Conservation (phyloP, 2,113 vertebrate species). For the Saimiri boliviensis region DNA sequence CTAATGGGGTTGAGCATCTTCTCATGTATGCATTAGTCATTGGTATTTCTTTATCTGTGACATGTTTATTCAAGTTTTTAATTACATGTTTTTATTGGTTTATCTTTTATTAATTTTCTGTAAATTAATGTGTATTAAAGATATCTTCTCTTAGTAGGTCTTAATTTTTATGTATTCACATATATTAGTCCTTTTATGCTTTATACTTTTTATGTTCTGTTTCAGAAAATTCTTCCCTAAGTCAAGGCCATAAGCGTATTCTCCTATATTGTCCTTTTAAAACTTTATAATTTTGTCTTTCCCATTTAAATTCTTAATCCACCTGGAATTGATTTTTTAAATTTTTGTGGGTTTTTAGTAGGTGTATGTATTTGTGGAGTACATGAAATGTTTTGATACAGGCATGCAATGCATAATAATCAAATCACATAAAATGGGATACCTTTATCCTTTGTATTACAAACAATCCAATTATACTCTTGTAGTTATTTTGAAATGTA, state of each 20-base stretch:
- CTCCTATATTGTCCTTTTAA: not conserved
- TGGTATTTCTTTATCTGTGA: not conserved
- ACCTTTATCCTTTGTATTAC: too few relatives aligned
- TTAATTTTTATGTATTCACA: not conserved
- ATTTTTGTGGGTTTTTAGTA: too few relatives aligned
- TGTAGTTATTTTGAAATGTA: too few relatives aligned
- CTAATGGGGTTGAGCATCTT: not conserved
- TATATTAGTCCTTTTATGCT: not conserved
- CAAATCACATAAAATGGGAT: too few relatives aligned
- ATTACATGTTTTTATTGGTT: not conserved
- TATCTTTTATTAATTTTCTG: not conserved
- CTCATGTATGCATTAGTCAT: not conserved
- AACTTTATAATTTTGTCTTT: not conserved
- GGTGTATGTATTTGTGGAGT: too few relatives aligned
- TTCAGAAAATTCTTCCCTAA: not conserved
- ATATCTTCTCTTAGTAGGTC: not conserved
- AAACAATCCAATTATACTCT: too few relatives aligned
- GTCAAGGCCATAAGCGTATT: not conserved
- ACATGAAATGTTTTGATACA: too few relatives aligned
- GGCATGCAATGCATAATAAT: too few relatives aligned
- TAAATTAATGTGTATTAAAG: not conserved
- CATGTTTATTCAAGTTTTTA: not conserved
- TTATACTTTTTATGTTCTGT: not conserved
- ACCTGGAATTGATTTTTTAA: not conserved
- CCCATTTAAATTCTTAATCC: not conserved